A percentile compares a stretch with the other conserved stretches of the same genome.
These are phyloP conservation scores for Microcebus griseorufus DNA, from an alignment of 2,113 vertebrate genomes.

Conservation along the genomic window DNA sequence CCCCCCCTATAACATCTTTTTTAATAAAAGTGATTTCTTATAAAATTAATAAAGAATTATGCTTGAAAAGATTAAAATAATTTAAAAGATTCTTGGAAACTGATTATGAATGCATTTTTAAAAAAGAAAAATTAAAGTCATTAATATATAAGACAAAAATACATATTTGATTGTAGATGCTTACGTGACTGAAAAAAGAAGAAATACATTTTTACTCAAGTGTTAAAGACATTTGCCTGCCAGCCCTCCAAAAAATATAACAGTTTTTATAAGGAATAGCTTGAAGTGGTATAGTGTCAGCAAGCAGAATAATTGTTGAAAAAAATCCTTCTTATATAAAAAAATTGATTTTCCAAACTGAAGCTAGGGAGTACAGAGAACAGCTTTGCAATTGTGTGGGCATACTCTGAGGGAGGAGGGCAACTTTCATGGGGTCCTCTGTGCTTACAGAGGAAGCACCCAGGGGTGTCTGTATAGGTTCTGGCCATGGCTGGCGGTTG, in stretches of 20 bases:
- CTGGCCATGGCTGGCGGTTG: no score
- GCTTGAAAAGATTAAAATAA: neutral
- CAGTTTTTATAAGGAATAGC: neutral
- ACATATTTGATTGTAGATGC: neutral
- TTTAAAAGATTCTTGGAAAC: neutral
- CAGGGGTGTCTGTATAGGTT: no score
- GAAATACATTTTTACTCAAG: neutral
- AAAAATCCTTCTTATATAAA: neutral
- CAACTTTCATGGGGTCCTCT: no score
- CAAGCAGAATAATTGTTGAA: neutral
- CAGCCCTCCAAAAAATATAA: neutral
- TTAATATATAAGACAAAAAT: no score
- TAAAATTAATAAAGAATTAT: neutral
- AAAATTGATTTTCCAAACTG: no score
- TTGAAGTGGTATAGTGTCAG: neutral
- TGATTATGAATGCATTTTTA: neutral
- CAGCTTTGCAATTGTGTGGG: no score
- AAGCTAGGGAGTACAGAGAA: no score
- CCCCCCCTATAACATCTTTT: no score
- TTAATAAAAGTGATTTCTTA: no score
- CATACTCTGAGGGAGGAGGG: no score
- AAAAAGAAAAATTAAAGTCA: neutral
- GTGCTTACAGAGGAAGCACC: no score
- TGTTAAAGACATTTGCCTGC: neutral
- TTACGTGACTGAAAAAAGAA: neutral